Percentiles rank a stretch among this genome's conserved stretches.
These are phyloP conservation scores for Anableps anableps DNA, from an alignment of 2,797 vertebrate species.

Conservation along the genomic window DNA sequence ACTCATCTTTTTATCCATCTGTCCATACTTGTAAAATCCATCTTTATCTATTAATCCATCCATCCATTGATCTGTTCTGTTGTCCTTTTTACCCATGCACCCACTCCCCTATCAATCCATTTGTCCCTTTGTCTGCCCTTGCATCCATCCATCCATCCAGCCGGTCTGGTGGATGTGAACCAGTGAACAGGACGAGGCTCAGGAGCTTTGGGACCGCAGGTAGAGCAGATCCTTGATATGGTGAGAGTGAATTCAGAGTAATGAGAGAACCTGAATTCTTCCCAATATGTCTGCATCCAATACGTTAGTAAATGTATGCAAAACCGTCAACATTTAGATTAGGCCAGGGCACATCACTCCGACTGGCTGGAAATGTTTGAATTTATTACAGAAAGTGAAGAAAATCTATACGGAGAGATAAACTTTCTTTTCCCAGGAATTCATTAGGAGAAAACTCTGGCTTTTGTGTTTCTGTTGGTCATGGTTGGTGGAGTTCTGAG, in stretches of 20 bases:
- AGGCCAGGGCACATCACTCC: slow-evolving; percentile 49
- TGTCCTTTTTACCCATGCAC: no score
- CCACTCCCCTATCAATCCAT: not conserved
- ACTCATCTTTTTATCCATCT: not conserved
- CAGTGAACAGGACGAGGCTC: not conserved
- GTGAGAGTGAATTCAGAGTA: slow-evolving; percentile 18
- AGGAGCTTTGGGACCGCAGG: slow-evolving; percentile 36
- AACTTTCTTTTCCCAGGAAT: slow-evolving; percentile 73
- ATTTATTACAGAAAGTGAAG: slow-evolving; percentile 57
- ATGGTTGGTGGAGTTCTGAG: slow-evolving; percentile 48
- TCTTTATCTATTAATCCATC: not conserved
- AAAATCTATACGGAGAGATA: slow-evolving; percentile 54
- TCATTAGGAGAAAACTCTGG: slow-evolving; percentile 64
- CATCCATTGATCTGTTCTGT: not conserved
- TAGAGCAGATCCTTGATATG: not conserved
- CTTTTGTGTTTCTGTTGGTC: slow-evolving; percentile 24
- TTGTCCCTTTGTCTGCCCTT: not conserved
- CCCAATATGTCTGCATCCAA: slow-evolving; percentile 40
- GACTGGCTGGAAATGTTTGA: slow-evolving; percentile 51
- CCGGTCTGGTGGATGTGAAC: not conserved
- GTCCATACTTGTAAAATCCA: not conserved
- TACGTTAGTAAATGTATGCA: slow-evolving; percentile 71
- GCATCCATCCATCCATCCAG: not conserved
- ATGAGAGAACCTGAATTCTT: slow-evolving; percentile 29
- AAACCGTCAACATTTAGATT: slow-evolving; percentile 74